phyloP scores from a whole-genome alignment of 2,888 invertebrate species.

The Adela reaumurella region DNA sequence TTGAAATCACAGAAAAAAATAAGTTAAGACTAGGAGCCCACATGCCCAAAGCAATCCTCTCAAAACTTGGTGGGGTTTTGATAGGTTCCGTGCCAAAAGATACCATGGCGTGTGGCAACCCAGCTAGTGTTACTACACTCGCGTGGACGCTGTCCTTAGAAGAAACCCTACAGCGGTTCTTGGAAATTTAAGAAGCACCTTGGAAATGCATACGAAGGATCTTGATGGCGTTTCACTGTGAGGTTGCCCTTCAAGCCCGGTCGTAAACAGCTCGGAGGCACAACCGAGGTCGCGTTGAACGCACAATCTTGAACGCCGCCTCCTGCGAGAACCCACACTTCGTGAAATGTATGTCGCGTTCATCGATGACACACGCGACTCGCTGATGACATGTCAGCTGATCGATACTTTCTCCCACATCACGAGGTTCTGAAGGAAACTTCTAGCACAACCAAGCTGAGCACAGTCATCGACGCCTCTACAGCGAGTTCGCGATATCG shows the following conservation, averaged over 20 bases:
- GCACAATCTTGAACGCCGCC: conserved; percentile 4
- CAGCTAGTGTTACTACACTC: background rate
- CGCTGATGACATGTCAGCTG: background rate
- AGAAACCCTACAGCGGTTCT: conserved; percentile 5
- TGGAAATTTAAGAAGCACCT: conserved; percentile 4
- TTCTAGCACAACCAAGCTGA: conserved; percentile 6
- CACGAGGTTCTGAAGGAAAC: conserved; percentile 8
- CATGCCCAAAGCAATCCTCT: background rate
- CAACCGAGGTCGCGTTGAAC: background rate
- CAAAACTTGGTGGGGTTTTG: conserved; percentile 1
- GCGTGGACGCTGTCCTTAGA: too few species aligned
- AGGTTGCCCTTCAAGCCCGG: background rate
- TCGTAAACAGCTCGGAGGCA: background rate
- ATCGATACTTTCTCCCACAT: conserved; percentile 6
- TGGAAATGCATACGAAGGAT: conserved; percentile 6
- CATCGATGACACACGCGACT: background rate
- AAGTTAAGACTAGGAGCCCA: background rate
- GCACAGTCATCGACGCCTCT: conserved; percentile 8
- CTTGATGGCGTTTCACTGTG: conserved; percentile 5
- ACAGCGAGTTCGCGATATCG: conserved; percentile 2
- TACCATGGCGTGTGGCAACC: background rate
- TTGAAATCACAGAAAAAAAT: background rate
- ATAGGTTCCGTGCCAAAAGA: conserved; percentile 1
- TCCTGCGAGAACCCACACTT: background rate
- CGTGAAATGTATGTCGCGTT: background rate